Conservation (phyloP, 2,888 invertebrate species). For the Nemapogon koenigi region DNA sequence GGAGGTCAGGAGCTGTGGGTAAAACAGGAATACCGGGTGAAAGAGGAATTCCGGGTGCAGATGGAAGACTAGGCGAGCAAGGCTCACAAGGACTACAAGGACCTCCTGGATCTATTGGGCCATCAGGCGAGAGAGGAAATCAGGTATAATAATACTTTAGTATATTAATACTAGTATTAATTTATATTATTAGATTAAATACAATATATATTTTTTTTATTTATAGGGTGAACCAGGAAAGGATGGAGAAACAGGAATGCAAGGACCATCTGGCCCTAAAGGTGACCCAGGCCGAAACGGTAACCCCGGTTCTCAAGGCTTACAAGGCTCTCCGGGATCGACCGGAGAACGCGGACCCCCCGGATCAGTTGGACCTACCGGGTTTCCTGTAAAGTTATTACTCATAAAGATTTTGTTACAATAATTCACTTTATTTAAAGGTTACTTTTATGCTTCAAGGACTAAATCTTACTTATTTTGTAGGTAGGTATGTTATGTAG, state of each 20-base stretch:
- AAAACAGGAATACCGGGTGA: conserved; percentile 75
- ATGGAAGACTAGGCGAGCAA: conserved; percentile 85
- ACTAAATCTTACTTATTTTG: no score
- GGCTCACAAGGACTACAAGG: conserved; percentile 83
- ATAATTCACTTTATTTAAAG: no score
- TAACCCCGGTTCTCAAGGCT: conserved; percentile 74
- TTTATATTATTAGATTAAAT: conserved; percentile 2
- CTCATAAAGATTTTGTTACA: no score
- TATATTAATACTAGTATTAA: conserved; percentile 10
- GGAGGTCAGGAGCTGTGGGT: conserved; percentile 74
- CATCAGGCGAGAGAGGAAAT: conserved; percentile 79
- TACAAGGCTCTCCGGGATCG: conserved; percentile 73
- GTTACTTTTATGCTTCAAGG: no score
- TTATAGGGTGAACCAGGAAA: conserved; percentile 78
- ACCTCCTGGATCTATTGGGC: conserved; percentile 77
- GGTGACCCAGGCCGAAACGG: conserved; percentile 84
- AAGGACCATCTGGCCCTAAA: conserved; percentile 78
- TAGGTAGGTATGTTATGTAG: no score
- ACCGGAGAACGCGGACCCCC: conserved; percentile 79
- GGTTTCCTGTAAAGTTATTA: conserved; percentile 71
- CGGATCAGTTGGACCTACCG: conserved; percentile 79
- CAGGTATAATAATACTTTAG: conserved; percentile 51
- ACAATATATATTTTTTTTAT: conserved; percentile 1
- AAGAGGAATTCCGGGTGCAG: conserved; percentile 79
- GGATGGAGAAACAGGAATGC: conserved; percentile 77